Conservation (phyloP, 2,113 vertebrate species). For the Cricetomys ansorgei region DNA sequence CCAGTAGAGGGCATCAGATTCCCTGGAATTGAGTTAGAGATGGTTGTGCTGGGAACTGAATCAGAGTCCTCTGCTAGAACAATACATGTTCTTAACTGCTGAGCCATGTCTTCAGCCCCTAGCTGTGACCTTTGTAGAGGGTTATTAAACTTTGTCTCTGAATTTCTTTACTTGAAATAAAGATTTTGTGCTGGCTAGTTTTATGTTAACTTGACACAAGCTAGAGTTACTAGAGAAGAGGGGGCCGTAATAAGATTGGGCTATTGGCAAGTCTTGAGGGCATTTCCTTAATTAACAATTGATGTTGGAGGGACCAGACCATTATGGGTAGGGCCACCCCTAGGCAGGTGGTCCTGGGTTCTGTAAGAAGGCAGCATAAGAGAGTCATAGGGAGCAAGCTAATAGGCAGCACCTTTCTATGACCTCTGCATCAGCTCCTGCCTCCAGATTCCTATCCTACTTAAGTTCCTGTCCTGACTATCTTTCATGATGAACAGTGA, state of each 20-base stretch:
- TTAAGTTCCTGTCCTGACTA: not conserved
- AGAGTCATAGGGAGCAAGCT: no score
- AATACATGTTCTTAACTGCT: not conserved
- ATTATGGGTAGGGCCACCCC: not conserved
- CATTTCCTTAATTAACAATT: not conserved
- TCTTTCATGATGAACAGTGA: not conserved
- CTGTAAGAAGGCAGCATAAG: not conserved
- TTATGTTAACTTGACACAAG: not conserved
- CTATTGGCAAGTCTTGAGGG: not conserved
- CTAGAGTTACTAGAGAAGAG: not conserved
- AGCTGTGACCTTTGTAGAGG: not conserved
- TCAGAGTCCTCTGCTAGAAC: not conserved
- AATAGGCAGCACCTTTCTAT: not conserved
- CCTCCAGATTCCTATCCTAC: not conserved
- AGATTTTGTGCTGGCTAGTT: not conserved
- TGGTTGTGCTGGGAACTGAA: not conserved
- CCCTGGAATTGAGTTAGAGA: not conserved
- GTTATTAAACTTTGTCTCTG: not conserved
- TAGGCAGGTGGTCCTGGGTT: not conserved
- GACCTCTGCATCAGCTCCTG: not conserved
- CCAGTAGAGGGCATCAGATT: not conserved
- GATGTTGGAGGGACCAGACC: not conserved
- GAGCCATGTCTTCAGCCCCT: not conserved
- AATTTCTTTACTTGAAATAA: slow-evolving; percentile 24
- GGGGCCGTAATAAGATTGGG: not conserved